phyloP scores from a whole-genome alignment of 2,113 vertebrate genomes.

The Rhea pennata region DNA sequence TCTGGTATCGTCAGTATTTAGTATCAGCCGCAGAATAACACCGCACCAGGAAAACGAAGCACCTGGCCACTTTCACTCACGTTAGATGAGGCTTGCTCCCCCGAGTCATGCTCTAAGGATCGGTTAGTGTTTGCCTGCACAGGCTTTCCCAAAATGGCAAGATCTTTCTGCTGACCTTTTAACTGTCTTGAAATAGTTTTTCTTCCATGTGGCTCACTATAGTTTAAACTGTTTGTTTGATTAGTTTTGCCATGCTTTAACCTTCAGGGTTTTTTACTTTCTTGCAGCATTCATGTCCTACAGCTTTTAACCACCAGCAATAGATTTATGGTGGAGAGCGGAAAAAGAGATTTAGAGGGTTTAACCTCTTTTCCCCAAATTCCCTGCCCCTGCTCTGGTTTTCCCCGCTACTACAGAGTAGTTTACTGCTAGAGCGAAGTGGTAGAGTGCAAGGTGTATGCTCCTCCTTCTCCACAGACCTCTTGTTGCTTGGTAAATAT shows the following conservation, averaged over 20 bases:
- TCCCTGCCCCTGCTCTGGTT: not conserved
- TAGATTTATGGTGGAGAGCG: not conserved
- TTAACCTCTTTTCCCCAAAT: not conserved
- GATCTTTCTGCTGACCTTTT: constrained; percentile 22
- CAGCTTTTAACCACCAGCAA: not conserved
- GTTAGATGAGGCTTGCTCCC: not conserved
- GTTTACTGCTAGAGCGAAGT: not conserved
- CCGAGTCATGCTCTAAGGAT: not conserved
- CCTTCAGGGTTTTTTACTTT: not conserved
- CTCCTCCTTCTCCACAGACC: not conserved
- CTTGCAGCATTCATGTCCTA: not conserved
- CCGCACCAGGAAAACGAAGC: not conserved
- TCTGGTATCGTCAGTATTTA: not conserved
- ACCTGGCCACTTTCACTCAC: constrained; percentile 13
- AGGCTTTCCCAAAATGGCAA: not conserved
- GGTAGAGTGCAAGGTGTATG: not conserved
- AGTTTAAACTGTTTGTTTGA: not conserved
- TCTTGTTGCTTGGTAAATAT: not conserved
- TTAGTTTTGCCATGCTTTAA: not conserved
- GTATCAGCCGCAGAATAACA: not conserved
- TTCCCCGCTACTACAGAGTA: not conserved
- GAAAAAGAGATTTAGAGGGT: not conserved
- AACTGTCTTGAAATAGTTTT: not conserved
- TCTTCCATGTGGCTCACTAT: not conserved
- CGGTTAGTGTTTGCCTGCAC: not conserved